Base-by-base conservation (phyloP, 2,113 vertebrate species). In the Xiphophorus hellerii region DNA sequence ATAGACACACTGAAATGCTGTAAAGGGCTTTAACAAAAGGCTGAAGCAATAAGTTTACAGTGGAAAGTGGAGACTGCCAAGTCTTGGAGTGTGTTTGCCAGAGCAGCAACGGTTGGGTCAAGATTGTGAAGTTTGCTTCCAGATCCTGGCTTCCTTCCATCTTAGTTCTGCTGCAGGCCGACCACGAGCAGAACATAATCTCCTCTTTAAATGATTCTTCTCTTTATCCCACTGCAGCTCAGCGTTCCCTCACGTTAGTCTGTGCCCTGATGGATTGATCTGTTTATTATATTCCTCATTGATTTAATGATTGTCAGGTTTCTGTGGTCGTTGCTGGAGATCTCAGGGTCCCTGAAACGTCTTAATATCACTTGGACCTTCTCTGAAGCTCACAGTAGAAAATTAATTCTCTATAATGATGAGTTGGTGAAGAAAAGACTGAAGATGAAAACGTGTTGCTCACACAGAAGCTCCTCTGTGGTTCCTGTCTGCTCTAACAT, bases 41-140 rank as follows among this genome's bases (percentile, higher is more conserved):
- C 63, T 81, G 72, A 87, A 73, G 73, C 84, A 91, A 88, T 76
- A 85, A 84, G n/a, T 85, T 78, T 77, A 88, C 83, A 89, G 82
- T 90, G 89, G 86, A 92, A 88, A 90, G 66, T 82, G 39, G 10
- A 5, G 31, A 61, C 84, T 83, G 89, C 91, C 91, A 92, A 87
- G 80, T 82, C 31, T 71, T 10, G 17, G 62, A 74, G 66, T 77
- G 73, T 39, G 72, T 87, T 82, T 85, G 87, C 85, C 87, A 90
- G 78, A 11, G 28, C 60, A 87, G 81, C 86, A 88, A 89, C 81
- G 88, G 86, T 80, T 60, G 86, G 87, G 91, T 93, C 84, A 84
- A 88, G 84, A 83, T 89, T 84, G 84, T 61, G 68, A 64, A 72
- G 77, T 89, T 88, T 9, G 37, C 62, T 81, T 90, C 80, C 83